Percentiles rank a stretch among this genome's conserved stretches.
Conservation (phyloP, 2,888 invertebrate genomes). For the Cheilosia urbana region DNA sequence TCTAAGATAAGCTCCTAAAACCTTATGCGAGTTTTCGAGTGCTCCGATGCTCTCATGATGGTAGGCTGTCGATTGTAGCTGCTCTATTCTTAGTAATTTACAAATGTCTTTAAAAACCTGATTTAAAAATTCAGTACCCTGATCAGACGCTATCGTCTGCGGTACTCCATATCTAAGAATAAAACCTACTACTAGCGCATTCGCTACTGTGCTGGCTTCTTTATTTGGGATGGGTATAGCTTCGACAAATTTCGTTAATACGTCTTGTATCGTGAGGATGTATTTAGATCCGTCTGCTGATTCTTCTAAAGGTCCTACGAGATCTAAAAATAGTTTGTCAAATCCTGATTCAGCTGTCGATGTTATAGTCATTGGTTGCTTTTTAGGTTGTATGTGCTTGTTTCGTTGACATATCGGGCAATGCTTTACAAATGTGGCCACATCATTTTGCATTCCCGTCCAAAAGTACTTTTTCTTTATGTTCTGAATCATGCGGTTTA, state of each 20-base stretch:
- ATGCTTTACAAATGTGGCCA: neutral
- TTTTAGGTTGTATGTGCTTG: neutral
- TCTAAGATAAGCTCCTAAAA: too few species aligned
- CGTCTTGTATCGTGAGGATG: neutral
- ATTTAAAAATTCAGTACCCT: neutral
- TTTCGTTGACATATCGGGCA: neutral
- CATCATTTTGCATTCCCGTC: neutral
- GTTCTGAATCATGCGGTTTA: slow-evolving; percentile 1
- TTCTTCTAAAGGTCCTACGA: neutral
- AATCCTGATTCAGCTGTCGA: neutral
- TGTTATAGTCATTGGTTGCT: neutral
- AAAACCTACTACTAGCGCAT: neutral
- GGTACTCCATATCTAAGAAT: neutral
- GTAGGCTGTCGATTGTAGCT: too few species aligned
- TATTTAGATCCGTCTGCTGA: neutral
- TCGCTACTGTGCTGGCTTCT: neutral
- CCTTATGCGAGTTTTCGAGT: too few species aligned
- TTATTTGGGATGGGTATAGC: neutral
- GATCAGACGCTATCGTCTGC: neutral
- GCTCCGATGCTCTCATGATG: too few species aligned
- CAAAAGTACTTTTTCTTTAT: neutral
- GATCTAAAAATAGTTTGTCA: neutral
- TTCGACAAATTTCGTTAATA: neutral
- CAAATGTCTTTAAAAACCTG: too few species aligned
- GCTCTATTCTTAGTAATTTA: too few species aligned